Conservation (phyloP, 2,888 invertebrate species). For the Copidosoma aretas region DNA sequence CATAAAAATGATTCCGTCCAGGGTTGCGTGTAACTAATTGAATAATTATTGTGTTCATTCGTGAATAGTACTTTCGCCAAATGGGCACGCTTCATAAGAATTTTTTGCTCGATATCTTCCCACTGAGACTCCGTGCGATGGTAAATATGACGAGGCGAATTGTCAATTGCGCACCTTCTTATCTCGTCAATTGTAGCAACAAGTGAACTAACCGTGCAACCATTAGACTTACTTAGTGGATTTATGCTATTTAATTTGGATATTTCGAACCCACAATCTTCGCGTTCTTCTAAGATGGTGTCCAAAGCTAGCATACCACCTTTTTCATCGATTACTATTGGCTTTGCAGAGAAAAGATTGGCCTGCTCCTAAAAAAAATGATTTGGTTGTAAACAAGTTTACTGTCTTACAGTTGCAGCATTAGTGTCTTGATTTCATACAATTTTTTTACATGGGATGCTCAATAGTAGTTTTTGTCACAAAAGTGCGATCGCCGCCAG, state of each 20-base stretch:
- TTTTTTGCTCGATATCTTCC: slow-evolving; percentile 53
- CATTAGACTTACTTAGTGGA: slow-evolving; percentile 32
- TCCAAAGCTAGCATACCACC: slow-evolving; percentile 65
- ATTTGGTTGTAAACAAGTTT: no score
- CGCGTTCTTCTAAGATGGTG: slow-evolving; percentile 66
- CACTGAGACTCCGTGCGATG: slow-evolving; percentile 66
- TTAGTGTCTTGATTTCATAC: no score
- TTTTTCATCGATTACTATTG: slow-evolving; percentile 65
- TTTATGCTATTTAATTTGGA: slow-evolving; percentile 54
- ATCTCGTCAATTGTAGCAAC: slow-evolving; percentile 73
- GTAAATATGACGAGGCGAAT: slow-evolving; percentile 68
- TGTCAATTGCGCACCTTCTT: slow-evolving; percentile 66
- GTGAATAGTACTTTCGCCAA: slow-evolving; percentile 49
- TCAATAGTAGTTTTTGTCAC: no score
- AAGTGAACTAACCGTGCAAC: slow-evolving; percentile 66
- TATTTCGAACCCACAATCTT: slow-evolving; percentile 57
- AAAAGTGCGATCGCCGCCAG: no score
- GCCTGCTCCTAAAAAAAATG: slow-evolving; percentile 44
- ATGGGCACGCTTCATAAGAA: slow-evolving; percentile 44
- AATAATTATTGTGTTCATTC: slow-evolving; percentile 46
- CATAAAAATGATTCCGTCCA: slow-evolving; percentile 12
- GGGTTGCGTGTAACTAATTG: slow-evolving; percentile 21
- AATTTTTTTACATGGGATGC: no score
- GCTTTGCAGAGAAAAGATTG: slow-evolving; percentile 66
- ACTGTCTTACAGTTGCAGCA: no score